These are phyloP conservation scores for Patagioenas fasciata DNA, from an alignment of 2,113 vertebrate species.

Conservation along the genomic window DNA sequence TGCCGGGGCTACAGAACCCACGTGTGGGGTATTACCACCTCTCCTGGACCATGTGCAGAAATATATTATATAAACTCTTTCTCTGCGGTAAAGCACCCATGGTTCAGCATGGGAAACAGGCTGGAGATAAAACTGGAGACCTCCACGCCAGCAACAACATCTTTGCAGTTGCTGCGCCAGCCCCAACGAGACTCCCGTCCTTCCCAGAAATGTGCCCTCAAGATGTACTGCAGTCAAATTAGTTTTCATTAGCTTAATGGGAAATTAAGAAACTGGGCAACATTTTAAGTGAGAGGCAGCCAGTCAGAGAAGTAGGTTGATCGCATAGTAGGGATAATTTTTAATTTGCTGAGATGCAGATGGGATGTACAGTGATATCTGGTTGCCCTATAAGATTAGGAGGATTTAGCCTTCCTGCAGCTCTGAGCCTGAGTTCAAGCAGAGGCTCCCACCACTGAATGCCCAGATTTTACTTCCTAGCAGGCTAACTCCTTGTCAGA, in stretches of 20 bases:
- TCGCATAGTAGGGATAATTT: background rate
- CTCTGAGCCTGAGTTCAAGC: background rate
- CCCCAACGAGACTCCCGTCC: background rate
- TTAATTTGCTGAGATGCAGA: background rate
- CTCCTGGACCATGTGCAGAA: background rate
- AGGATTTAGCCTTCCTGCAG: background rate
- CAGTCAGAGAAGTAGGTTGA: background rate
- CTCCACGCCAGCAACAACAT: background rate
- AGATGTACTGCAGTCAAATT: background rate
- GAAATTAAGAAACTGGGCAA: background rate
- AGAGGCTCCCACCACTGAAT: background rate
- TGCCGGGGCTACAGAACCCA: background rate
- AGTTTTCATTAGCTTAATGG: background rate
- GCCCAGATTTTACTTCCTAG: background rate
- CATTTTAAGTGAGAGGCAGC: background rate
- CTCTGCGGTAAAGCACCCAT: background rate
- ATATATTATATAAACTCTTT: background rate
- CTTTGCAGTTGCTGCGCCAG: background rate
- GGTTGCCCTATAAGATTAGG: background rate
- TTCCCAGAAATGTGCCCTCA: background rate
- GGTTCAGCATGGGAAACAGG: background rate
- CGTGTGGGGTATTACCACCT: background rate
- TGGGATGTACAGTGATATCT: background rate
- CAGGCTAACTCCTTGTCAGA: background rate
- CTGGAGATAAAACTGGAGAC: background rate